Conservation (phyloP, 2,113 vertebrate species). For the Siphamia tubifer region DNA sequence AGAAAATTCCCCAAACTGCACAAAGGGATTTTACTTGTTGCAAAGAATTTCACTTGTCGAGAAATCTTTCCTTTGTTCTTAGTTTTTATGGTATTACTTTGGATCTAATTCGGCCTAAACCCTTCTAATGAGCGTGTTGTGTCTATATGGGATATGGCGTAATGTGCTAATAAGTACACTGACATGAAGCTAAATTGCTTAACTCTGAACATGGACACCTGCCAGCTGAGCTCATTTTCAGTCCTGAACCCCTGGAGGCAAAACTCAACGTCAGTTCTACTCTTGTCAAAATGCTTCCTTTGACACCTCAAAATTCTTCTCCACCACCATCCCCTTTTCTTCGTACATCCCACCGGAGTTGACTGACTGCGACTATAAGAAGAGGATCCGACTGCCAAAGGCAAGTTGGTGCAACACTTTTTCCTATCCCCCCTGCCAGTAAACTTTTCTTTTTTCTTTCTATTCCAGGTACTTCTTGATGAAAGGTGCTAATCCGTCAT, state of each 20-base stretch:
- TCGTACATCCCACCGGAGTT: conserved; percentile 51
- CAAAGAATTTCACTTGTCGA: background rate
- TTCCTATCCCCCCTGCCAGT: background rate
- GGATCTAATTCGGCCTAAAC: conserved; percentile 35
- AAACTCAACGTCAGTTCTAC: conserved; percentile 40
- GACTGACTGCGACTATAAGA: conserved; percentile 38
- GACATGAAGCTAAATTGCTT: conserved; percentile 56
- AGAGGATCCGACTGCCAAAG: conserved; percentile 38
- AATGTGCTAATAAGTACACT: conserved; percentile 41
- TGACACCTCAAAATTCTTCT: conserved; percentile 56
- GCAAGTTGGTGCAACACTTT: conserved; percentile 49
- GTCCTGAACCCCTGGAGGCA: conserved; percentile 35
- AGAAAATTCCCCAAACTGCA: background rate
- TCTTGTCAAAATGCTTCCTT: conserved; percentile 64
- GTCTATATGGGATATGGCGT: conserved; percentile 40
- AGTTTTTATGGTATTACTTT: conserved; percentile 26
- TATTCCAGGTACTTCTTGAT: conserved; percentile 24
- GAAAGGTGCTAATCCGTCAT: conserved; percentile 38
- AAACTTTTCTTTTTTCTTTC: background rate
- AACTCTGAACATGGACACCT: conserved; percentile 57
- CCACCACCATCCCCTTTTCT: conserved; percentile 22
- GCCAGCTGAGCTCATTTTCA: conserved; percentile 69
- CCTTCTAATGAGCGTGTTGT: conserved; percentile 44
- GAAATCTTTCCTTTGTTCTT: conserved; percentile 20
- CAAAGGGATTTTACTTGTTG: background rate